A percentile compares a stretch with the other conserved stretches of the same genome.
Evolutionary conservation across 2,888 invertebrate genomes (phyloP).

Genomic region (Chrysina gloriosa): DNA sequence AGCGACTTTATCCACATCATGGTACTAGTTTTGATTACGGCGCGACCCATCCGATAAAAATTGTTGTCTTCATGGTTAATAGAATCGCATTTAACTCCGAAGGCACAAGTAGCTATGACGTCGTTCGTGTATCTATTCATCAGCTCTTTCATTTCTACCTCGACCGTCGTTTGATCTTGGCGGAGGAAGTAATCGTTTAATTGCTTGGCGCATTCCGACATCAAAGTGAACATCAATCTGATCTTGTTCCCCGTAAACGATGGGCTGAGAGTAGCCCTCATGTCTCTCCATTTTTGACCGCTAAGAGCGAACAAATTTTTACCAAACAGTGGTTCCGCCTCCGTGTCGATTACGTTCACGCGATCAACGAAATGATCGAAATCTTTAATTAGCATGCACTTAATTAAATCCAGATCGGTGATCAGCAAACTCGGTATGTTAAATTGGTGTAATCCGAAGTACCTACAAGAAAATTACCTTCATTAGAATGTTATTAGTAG

Average conservation of each 20-base stretch:
- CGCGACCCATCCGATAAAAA: slow-evolving; percentile 67
- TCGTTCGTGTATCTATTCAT: slow-evolving; percentile 67
- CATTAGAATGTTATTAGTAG: no score
- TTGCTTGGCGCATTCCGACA: slow-evolving; percentile 52
- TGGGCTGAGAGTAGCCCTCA: slow-evolving; percentile 64
- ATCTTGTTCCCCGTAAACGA: slow-evolving; percentile 61
- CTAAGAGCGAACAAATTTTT: slow-evolving; percentile 22
- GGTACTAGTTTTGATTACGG: slow-evolving; percentile 53
- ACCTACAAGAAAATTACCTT: slow-evolving; percentile 8
- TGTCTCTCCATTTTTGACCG: slow-evolving; percentile 59
- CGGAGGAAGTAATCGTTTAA: slow-evolving; percentile 49
- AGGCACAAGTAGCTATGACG: slow-evolving; percentile 67
- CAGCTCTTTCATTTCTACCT: slow-evolving; percentile 64
- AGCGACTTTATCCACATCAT: slow-evolving; percentile 1
- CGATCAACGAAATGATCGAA: slow-evolving; percentile 38
- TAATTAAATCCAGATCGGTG: slow-evolving; percentile 36
- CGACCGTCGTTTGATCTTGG: slow-evolving; percentile 46
- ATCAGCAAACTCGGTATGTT: slow-evolving; percentile 10
- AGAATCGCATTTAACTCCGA: slow-evolving; percentile 68
- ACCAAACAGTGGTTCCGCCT: slow-evolving; percentile 28
- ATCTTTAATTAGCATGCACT: slow-evolving; percentile 31
- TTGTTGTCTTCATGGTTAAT: slow-evolving; percentile 65
- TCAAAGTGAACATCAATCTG: slow-evolving; percentile 56
- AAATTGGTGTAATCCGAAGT: slow-evolving; percentile 20
- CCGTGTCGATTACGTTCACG: background rate